A percentile compares a stretch with the other conserved stretches of the same genome.
Evolutionary conservation across 1,140 invertebrate genomes (phyloP).

Genomic region (Gonioctena quinquepunctata): DNA sequence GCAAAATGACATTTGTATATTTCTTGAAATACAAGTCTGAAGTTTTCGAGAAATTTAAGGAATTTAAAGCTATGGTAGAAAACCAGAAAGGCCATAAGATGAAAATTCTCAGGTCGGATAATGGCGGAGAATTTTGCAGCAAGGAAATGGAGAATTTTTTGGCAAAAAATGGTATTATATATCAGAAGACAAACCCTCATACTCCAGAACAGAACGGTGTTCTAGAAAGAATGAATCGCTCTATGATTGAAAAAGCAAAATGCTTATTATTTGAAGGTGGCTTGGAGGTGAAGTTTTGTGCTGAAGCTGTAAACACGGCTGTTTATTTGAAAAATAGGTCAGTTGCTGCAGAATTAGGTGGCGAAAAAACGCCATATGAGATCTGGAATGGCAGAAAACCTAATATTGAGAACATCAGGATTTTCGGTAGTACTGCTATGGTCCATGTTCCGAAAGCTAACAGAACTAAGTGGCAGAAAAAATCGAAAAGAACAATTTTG

Average conservation of each 20-base stretch:
- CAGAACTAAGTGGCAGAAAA: slow-evolving; percentile 35
- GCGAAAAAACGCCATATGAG: slow-evolving; percentile 21
- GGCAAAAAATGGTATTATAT: slow-evolving; percentile 44
- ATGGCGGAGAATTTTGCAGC: slow-evolving; percentile 44
- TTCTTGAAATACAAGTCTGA: slow-evolving; percentile 21
- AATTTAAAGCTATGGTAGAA: slow-evolving; percentile 23
- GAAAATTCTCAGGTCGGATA: slow-evolving; percentile 17
- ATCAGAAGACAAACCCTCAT: slow-evolving; percentile 48
- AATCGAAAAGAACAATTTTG: slow-evolving; percentile 33
- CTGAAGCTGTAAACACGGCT: slow-evolving; percentile 41
- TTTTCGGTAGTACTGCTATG: slow-evolving; percentile 45
- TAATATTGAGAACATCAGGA: slow-evolving; percentile 36
- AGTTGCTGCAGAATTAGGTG: not conserved
- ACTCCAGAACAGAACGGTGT: slow-evolving; percentile 56
- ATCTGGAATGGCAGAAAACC: slow-evolving; percentile 37
- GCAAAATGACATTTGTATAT: slow-evolving; percentile 22
- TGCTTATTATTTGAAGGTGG: slow-evolving; percentile 50
- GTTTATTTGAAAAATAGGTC: slow-evolving; percentile 34
- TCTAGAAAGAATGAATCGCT: slow-evolving; percentile 54
- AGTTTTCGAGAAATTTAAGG: slow-evolving; percentile 18
- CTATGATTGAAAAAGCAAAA: slow-evolving; percentile 50
- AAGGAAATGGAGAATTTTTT: slow-evolving; percentile 38
- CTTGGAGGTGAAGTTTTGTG: slow-evolving; percentile 23
- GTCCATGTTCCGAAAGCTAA: slow-evolving; percentile 41
- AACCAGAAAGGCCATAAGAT: slow-evolving; percentile 16